Percentiles rank a stretch among this genome's conserved stretches.
These are phyloP conservation scores for Aphelinus certus DNA, from an alignment of 1,140 invertebrate genomes.

Conservation along the genomic window DNA sequence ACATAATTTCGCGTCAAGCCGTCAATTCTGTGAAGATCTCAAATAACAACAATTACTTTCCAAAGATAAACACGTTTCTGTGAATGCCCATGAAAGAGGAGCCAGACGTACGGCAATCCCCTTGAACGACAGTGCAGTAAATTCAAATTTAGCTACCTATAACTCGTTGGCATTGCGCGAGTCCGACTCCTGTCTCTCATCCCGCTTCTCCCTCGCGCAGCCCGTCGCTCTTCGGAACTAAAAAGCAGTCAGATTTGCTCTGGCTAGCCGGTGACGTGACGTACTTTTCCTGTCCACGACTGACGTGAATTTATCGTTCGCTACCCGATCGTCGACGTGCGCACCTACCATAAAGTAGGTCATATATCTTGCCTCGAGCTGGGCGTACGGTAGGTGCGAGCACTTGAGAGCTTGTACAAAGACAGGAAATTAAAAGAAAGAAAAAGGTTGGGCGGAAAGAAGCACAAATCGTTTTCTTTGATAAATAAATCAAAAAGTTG, in stretches of 20 bases:
- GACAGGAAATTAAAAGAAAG: constrained; percentile 20
- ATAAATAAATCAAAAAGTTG: too few relatives aligned
- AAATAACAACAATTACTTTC: constrained; percentile 30
- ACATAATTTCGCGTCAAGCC: constrained; percentile 18
- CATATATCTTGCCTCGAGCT: constrained; percentile 49
- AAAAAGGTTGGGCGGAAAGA: neutral
- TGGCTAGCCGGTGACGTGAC: constrained; percentile 28
- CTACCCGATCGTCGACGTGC: constrained; percentile 44
- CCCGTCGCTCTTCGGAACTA: constrained; percentile 17
- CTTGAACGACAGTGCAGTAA: constrained; percentile 20
- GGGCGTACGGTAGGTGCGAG: constrained; percentile 18
- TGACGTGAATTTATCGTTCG: constrained; percentile 52
- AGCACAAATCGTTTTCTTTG: neutral
- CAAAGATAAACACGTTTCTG: constrained; percentile 31
- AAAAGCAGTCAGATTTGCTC: constrained; percentile 34
- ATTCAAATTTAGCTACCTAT: constrained; percentile 37
- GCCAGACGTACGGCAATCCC: constrained; percentile 2
- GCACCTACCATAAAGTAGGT: constrained; percentile 48
- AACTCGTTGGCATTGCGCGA: constrained; percentile 12
- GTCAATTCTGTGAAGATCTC: constrained; percentile 19
- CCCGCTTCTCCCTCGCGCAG: neutral
- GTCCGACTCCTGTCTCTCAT: neutral
- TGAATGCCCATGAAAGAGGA: constrained; percentile 8
- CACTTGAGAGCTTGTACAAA: constrained; percentile 4
- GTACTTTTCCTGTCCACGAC: constrained; percentile 35